Percentiles rank a stretch among this genome's conserved stretches.
Conservation (phyloP, 2,888 invertebrate species). For the Zeuzera pyrina region DNA sequence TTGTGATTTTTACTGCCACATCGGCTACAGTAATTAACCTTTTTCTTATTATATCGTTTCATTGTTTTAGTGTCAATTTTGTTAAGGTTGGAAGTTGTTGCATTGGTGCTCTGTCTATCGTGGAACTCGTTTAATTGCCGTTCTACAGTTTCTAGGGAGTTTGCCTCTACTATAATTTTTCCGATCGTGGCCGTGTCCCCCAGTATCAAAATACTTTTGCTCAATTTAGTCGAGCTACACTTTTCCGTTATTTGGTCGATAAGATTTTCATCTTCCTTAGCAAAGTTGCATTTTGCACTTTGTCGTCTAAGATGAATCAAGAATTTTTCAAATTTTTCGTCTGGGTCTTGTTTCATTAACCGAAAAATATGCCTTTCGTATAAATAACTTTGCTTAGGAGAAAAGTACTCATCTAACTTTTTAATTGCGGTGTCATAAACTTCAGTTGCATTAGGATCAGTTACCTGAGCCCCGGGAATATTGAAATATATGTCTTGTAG, state of each 20-base stretch:
- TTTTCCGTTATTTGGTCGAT: too few relatives aligned
- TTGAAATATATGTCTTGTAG: constrained; percentile 6
- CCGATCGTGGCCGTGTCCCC: not conserved
- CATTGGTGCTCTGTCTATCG: too few relatives aligned
- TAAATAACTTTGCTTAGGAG: constrained; percentile 10
- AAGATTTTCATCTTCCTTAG: constrained; percentile 12
- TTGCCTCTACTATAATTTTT: too few relatives aligned
- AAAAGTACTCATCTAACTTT: constrained; percentile 12
- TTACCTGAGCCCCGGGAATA: constrained; percentile 3
- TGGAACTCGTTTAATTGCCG: too few relatives aligned
- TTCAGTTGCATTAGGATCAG: constrained; percentile 2
- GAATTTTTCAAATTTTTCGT: constrained; percentile 18
- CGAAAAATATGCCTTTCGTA: constrained; percentile 14
- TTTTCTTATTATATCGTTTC: too few relatives aligned
- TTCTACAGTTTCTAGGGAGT: too few relatives aligned
- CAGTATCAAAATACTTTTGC: too few relatives aligned
- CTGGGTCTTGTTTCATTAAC: constrained; percentile 12
- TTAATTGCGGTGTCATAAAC: constrained; percentile 8
- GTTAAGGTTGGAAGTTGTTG: too few relatives aligned
- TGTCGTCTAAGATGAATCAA: constrained; percentile 14
- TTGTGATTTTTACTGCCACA: constrained; percentile 7
- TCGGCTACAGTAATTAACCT: too few relatives aligned
- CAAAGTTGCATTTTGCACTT: constrained; percentile 17
- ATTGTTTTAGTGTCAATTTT: too few relatives aligned
- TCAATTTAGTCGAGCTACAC: too few relatives aligned